Percentiles rank a stretch among this genome's conserved stretches.
phyloP scores from a whole-genome alignment of 2,113 vertebrate genomes.

The Papio anubis region DNA sequence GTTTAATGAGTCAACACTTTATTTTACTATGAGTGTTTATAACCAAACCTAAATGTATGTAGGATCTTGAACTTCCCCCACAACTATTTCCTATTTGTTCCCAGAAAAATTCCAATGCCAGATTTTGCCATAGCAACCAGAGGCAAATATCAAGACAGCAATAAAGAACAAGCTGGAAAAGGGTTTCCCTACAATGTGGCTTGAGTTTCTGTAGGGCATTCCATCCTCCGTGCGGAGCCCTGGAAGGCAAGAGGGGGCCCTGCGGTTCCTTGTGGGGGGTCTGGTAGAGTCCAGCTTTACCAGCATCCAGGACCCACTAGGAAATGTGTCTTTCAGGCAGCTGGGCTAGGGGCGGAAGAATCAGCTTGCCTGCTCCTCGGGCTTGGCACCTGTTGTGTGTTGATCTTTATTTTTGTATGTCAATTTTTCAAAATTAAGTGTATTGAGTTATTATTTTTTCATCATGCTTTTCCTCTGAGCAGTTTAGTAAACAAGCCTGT shows the following conservation, averaged over 20 bases:
- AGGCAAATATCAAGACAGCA: conserved; percentile 31
- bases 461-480: conserved; percentile 19
- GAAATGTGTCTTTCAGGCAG: background rate
- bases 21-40: conserved; percentile 57
- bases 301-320: background rate
- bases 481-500: conserved; percentile 29
- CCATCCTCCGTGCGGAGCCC: background rate
- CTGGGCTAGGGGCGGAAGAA: background rate
- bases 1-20: conserved; percentile 69
- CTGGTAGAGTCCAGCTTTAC: background rate
- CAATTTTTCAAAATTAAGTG: conserved; percentile 13
- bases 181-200: conserved; percentile 41
- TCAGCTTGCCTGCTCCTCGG: background rate
- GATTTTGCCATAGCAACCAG: conserved; percentile 59
- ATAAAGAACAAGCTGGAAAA: background rate
- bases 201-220: background rate
- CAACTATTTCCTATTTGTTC: conserved; percentile 56
- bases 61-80: background rate
- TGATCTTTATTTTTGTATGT: conserved; percentile 38
- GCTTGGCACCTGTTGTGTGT: background rate
- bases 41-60: conserved; percentile 60
- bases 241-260: background rate
- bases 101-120: conserved; percentile 46
- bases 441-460: conserved; percentile 18
- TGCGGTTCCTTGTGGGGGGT: accelerated